Conservation (phyloP, 2,113 vertebrate species). For the Aptenodytes patagonicus region DNA sequence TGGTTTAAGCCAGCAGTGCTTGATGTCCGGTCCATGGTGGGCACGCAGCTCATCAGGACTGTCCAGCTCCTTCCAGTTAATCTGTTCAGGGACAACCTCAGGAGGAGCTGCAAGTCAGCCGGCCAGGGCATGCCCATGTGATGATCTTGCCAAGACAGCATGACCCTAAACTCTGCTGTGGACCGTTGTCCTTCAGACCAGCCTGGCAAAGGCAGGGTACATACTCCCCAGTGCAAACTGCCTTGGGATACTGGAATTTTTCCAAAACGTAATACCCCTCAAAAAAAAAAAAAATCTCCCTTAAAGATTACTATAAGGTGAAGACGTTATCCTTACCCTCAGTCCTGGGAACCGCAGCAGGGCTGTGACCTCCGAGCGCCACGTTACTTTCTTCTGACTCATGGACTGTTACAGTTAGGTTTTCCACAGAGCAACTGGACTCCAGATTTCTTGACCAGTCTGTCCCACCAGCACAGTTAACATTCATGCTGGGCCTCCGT, state of each 20-base stretch:
- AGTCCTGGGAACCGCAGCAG: conserved; percentile 40
- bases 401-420: background rate
- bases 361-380: conserved; percentile 39
- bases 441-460: conserved; percentile 54
- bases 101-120: background rate
- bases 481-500: conserved; percentile 65
- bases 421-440: conserved; percentile 42
- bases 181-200: background rate
- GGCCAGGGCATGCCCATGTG: background rate
- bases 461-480: conserved; percentile 44
- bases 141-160: background rate
- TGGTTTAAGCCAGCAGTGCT: background rate
- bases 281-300: background rate
- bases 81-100: background rate
- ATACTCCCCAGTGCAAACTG: background rate
- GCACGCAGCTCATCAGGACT: background rate
- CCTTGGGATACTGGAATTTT: background rate
- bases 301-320: background rate
- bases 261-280: background rate
- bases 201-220: background rate
- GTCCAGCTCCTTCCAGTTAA: background rate
- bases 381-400: conserved; percentile 43
- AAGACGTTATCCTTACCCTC: conserved; percentile 55
- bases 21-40: rapidly evolving
- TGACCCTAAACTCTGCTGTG: background rate